phyloP scores from a whole-genome alignment of 2,888 invertebrate species.

The Rotaria macrura region DNA sequence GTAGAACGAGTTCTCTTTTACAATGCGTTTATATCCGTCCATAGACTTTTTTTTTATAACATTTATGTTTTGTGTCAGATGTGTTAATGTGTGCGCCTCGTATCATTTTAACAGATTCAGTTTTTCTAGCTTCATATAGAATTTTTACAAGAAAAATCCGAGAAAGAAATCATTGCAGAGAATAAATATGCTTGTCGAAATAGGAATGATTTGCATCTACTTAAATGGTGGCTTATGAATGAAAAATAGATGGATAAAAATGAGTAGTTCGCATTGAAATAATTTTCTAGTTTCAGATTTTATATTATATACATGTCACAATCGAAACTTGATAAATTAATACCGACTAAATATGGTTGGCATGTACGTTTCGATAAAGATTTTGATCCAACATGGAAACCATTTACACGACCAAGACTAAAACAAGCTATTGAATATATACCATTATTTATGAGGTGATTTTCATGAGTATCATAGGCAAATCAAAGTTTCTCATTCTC shows the following conservation, averaged over 20 bases:
- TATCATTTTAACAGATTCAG: background rate
- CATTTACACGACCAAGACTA: background rate
- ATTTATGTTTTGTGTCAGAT: background rate
- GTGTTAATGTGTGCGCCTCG: background rate
- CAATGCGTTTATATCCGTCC: background rate
- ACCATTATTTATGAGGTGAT: background rate
- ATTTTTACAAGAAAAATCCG: background rate
- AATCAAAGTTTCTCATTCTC: too few species aligned
- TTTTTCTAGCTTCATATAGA: background rate
- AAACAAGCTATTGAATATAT: background rate
- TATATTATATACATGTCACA: background rate
- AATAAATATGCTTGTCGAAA: background rate
- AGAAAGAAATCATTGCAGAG: background rate
- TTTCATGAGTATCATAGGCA: background rate
- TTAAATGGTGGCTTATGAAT: background rate
- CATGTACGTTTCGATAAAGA: background rate
- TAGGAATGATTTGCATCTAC: background rate
- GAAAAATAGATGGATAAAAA: background rate
- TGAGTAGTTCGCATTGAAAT: background rate
- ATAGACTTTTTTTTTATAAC: background rate
- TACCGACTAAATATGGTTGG: background rate
- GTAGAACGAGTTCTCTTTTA: background rate
- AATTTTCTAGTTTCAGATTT: background rate
- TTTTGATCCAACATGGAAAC: background rate
- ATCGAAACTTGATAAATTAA: background rate